Conservation (phyloP, 2,888 invertebrate genomes). For the Panzeria rudis region DNA sequence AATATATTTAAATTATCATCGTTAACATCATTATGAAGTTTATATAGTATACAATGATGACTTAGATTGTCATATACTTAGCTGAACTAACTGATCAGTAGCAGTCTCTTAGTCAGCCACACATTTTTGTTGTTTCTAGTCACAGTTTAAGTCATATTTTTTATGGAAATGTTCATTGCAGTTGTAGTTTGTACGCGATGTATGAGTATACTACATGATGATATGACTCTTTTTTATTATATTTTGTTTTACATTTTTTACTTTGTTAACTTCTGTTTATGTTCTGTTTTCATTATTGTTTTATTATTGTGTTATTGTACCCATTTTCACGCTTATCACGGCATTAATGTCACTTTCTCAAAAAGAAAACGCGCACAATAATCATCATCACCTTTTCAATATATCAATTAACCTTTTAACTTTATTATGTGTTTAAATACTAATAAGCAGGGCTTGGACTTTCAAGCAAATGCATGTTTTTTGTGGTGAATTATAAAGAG, state of each 20-base stretch:
- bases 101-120: conserved; percentile 8
- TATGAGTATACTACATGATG: not conserved
- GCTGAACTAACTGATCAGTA: conserved; percentile 15
- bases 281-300: conserved; percentile 22
- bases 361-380: conserved; percentile 6
- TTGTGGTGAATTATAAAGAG: too few species aligned
- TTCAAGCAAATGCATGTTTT: too few species aligned
- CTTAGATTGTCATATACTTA: not conserved
- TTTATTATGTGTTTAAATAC: too few species aligned
- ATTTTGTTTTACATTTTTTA: not conserved
- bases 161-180: conserved; percentile 9
- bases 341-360: conserved; percentile 69
- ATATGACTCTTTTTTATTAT: conserved; percentile 17
- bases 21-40: conserved; percentile 22
- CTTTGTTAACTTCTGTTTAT: conserved; percentile 20
- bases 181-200: conserved; percentile 10
- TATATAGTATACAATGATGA: not conserved
- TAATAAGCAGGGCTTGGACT: too few species aligned
- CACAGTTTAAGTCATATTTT: conserved; percentile 38
- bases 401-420: conserved; percentile 3
- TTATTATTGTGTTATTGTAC: conserved; percentile 8
- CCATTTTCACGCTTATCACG: conserved; percentile 61
- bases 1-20: conserved; percentile 40
- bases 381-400: not conserved
- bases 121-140: conserved; percentile 9